Evolutionary conservation across 1,140 invertebrate species (phyloP).

Genomic region (Sinonovacula constricta): DNA sequence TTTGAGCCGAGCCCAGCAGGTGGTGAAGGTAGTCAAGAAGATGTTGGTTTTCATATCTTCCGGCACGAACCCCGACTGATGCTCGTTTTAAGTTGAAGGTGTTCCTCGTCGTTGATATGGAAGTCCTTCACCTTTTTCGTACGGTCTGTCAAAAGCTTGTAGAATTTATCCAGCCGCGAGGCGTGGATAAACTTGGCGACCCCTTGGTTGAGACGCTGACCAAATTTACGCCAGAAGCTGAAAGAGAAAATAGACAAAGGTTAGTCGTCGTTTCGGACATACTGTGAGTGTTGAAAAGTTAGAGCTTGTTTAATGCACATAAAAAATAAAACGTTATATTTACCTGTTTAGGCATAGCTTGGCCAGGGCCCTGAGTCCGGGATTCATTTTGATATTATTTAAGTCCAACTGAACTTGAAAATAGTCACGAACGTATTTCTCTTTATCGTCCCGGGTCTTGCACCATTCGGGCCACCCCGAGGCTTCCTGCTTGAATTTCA

Average conservation of each 20-base stretch:
- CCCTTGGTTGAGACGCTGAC: constrained; percentile 51
- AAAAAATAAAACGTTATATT: constrained; percentile 32
- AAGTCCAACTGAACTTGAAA: not conserved
- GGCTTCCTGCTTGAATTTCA: constrained; percentile 20
- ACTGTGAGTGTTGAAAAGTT: too few species aligned
- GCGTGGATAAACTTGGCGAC: constrained; percentile 58
- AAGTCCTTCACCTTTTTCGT: constrained; percentile 27
- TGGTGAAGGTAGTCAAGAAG: constrained; percentile 75
- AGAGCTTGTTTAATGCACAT: too few species aligned
- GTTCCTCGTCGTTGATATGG: constrained; percentile 31
- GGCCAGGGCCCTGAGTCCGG: constrained; percentile 61
- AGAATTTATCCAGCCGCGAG: constrained; percentile 49
- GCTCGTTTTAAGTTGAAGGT: constrained; percentile 5
- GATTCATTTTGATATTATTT: constrained; percentile 68
- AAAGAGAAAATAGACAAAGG: constrained; percentile 13
- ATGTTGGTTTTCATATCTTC: constrained; percentile 68
- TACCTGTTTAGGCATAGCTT: constrained; percentile 61
- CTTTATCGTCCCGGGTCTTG: not conserved
- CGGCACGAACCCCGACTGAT: constrained; percentile 21
- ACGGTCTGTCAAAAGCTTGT: constrained; percentile 61
- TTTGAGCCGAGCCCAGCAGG: constrained; percentile 76
- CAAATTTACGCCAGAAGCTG: constrained; percentile 48
- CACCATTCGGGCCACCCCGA: not conserved
- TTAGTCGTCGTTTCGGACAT: too few species aligned
- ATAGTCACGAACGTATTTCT: not conserved